These are phyloP conservation scores for Andrena praecox DNA, from an alignment of 2,888 invertebrate genomes.

Conservation along the genomic window DNA sequence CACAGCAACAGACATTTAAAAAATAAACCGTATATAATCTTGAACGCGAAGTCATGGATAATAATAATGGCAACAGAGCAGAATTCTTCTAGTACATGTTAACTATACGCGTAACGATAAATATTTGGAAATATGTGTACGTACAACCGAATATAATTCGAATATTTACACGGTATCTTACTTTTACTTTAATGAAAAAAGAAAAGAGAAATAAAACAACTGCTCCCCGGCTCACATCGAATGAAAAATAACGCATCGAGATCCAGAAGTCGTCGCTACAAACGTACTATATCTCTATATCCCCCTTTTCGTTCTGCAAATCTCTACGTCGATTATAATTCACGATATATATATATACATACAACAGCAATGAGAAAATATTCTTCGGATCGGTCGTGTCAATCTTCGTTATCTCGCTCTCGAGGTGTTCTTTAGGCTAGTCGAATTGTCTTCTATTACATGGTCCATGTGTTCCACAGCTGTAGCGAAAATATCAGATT, in stretches of 20 bases:
- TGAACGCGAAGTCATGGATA: slow-evolving; percentile 1
- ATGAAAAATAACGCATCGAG: slow-evolving; percentile 30
- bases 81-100: slow-evolving; percentile 2
- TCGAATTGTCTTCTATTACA: slow-evolving; percentile 32
- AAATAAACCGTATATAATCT: not conserved
- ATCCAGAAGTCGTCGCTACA: slow-evolving; percentile 28
- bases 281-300: slow-evolving; percentile 15
- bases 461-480: slow-evolving; percentile 11
- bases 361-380: slow-evolving; percentile 40
- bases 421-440: slow-evolving; percentile 54
- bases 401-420: slow-evolving; percentile 35
- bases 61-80: slow-evolving; percentile 6
- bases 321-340: slow-evolving; percentile 18
- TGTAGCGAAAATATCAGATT: slow-evolving; percentile 27
- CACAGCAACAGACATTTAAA: slow-evolving; percentile 16
- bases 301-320: not conserved
- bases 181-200: slow-evolving; percentile 18
- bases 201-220: not conserved
- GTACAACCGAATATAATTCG: slow-evolving; percentile 29
- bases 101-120: slow-evolving; percentile 3
- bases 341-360: slow-evolving; percentile 35
- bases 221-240: not conserved
- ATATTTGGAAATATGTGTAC: slow-evolving; percentile 16
- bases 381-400: slow-evolving; percentile 31
- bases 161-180: slow-evolving; percentile 50